phyloP scores from a whole-genome alignment of 2,113 vertebrate genomes.

The Tor tambroides region DNA sequence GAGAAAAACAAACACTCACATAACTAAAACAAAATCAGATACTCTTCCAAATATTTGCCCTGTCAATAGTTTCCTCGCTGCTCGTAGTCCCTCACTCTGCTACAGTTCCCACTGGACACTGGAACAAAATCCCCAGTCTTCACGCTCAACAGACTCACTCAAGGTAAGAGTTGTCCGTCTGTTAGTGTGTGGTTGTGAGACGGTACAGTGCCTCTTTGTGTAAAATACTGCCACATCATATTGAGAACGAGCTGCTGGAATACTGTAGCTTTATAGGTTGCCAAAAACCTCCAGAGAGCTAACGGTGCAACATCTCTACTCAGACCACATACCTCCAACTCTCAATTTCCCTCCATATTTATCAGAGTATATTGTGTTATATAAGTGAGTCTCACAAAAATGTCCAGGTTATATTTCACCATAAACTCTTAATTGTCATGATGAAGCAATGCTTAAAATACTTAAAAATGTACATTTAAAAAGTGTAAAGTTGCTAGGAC shows the following conservation, averaged over 20 bases:
- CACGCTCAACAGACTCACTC: not conserved
- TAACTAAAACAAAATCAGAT: slow-evolving; percentile 61
- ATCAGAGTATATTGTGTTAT: too few species aligned
- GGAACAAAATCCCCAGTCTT: not conserved
- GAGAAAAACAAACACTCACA: slow-evolving; percentile 3
- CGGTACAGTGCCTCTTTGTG: slow-evolving; percentile 23
- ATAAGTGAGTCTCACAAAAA: not conserved
- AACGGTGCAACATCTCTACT: not conserved
- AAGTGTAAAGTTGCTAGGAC: not conserved
- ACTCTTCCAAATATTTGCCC: slow-evolving; percentile 67
- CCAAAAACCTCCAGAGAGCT: not conserved
- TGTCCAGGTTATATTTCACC: not conserved
- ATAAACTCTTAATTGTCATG: not conserved
- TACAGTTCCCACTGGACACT: not conserved
- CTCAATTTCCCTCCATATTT: too few species aligned
- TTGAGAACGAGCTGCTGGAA: not conserved
- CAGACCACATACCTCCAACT: too few species aligned
- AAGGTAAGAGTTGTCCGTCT: not conserved
- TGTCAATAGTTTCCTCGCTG: slow-evolving; percentile 29
- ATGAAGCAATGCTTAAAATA: not conserved
- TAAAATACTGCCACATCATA: slow-evolving; percentile 1
- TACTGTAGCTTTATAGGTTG: not conserved
- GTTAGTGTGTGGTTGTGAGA: not conserved
- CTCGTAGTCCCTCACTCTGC: not conserved
- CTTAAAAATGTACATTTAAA: too few species aligned